Evolutionary conservation across 1,140 invertebrate genomes (phyloP).

Genomic region (Drosophila parabipectinata): DNA sequence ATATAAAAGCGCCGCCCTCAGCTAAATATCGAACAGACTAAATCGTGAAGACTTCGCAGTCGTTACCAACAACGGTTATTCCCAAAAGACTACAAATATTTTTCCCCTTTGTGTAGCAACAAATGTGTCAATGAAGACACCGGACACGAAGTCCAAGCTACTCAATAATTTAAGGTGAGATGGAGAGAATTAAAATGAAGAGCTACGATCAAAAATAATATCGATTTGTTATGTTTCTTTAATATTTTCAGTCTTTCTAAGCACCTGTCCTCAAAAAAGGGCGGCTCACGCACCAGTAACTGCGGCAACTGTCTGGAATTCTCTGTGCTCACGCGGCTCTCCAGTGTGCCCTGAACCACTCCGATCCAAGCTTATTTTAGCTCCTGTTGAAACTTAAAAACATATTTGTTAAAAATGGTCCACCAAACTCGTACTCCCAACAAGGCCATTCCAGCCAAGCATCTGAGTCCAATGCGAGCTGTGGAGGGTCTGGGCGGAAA

Average conservation of each 20-base stretch:
- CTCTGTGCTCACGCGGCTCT: conserved; percentile 71
- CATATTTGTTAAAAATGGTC: conserved; percentile 58
- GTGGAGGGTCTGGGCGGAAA: conserved; percentile 56
- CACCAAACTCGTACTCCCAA: conserved; percentile 70
- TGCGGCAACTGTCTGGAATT: conserved; percentile 81
- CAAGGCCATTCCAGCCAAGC: conserved; percentile 75
- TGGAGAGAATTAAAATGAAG: background rate
- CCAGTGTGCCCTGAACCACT: conserved; percentile 75
- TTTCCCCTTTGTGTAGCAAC: conserved; percentile 42
- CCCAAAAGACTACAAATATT: conserved; percentile 8
- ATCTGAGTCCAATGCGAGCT: conserved; percentile 75
- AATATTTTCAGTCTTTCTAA: conserved; percentile 68
- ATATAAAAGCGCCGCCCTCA: conserved; percentile 35
- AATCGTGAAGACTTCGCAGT: conserved; percentile 23
- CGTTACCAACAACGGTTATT: conserved; percentile 16
- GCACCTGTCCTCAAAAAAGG: conserved; percentile 81
- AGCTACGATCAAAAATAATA: conserved; percentile 9
- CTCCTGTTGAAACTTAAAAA: conserved; percentile 20
- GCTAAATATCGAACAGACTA: conserved; percentile 25
- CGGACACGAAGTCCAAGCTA: conserved; percentile 80
- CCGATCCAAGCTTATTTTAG: conserved; percentile 6
- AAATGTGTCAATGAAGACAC: conserved; percentile 84
- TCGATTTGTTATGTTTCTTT: background rate
- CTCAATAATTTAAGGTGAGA: conserved; percentile 80
- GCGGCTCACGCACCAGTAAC: conserved; percentile 78